Evolutionary conservation across 1,140 invertebrate species (phyloP), one percentile per base, ranked within the genome.

Genomic region (Cryptotermes secundus): DNA sequence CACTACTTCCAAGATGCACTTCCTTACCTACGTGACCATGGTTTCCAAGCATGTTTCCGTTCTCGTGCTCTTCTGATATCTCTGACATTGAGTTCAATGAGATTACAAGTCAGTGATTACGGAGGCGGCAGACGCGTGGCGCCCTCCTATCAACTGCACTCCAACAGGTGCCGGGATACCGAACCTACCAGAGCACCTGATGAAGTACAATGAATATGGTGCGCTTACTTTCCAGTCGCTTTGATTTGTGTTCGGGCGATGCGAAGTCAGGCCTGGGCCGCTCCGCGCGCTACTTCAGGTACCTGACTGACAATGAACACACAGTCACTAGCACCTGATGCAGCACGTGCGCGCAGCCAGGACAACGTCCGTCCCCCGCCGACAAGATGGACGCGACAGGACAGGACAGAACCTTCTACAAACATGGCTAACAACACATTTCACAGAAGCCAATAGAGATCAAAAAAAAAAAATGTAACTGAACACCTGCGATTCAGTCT

Each of bases 211-310:
- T 96, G 95, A 95, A 96, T 95, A 96, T 96, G 95, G 85, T 34
- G 83, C 35, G 42, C 81, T 45, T 35, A 35, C 26, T 38, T 38
- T 36, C 35, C 35, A 2, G 1, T 3, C 9, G 36, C 80, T 22
- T 9, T 22, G 79, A 7, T n/a, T 31, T 36, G 31, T 34, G 31
- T 3, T 2, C 10, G 10, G 79, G 79, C 24, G 79, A 79, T 22
- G 79, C 31, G 79, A 31, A 1, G 84, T 14, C 0, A 35, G 31
- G 83, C 87, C 88, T 89, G 87, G 88, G 89, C 88, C 91, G 92
- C 94, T 91, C 91, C 96, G 96, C 96, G 96, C 96, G 96, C 96
- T 97, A 97, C 96, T 97, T 97, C 96, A 96, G 96, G 96, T 97
- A 97, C 96, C 96, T 97, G 96, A 97, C 96, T 97, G 90, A 88